Evolutionary conservation across 2,888 invertebrate genomes (phyloP).

Genomic region (Lissocephala sabroskyi): DNA sequence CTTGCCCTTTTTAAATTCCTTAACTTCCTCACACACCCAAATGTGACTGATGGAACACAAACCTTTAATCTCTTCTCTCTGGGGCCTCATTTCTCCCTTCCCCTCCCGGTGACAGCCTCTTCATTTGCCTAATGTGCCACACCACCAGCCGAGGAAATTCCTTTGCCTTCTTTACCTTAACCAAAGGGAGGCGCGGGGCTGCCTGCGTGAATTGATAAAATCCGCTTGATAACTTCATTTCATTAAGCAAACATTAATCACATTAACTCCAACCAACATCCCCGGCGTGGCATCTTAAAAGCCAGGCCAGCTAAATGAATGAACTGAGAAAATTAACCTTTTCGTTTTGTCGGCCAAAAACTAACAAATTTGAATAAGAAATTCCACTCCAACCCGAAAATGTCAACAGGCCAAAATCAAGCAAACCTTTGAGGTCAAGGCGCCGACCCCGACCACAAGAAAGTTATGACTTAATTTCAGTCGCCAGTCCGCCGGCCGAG

Average conservation of each 20-base stretch:
- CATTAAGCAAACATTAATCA: conserved; percentile 65
- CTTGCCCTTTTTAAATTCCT: conserved; percentile 52
- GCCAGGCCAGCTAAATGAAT: conserved; percentile 7
- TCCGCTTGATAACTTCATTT: conserved; percentile 65
- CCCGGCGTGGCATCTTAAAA: conserved; percentile 16
- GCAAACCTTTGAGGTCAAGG: conserved; percentile 48
- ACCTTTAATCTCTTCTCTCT: too few species aligned
- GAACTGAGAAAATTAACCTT: conserved; percentile 53
- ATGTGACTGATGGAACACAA: too few species aligned
- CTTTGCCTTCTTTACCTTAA: too few species aligned
- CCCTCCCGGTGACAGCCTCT: too few species aligned
- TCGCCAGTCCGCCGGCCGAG: conserved; percentile 20
- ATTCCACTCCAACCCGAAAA: conserved; percentile 32
- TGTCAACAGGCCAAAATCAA: conserved; percentile 55
- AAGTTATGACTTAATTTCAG: conserved; percentile 68
- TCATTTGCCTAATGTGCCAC: too few species aligned
- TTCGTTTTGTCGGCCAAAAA: background rate
- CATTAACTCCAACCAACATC: too few species aligned
- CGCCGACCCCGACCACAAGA: conserved; percentile 29
- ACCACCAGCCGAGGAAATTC: too few species aligned
- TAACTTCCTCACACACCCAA: too few species aligned
- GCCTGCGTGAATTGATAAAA: conserved; percentile 57
- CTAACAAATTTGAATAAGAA: conserved; percentile 44
- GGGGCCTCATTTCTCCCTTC: too few species aligned
- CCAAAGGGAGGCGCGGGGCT: too few species aligned